These are phyloP conservation scores for Loripinus fragilis DNA, from an alignment of 2,888 invertebrate genomes.

Conservation along the genomic window DNA sequence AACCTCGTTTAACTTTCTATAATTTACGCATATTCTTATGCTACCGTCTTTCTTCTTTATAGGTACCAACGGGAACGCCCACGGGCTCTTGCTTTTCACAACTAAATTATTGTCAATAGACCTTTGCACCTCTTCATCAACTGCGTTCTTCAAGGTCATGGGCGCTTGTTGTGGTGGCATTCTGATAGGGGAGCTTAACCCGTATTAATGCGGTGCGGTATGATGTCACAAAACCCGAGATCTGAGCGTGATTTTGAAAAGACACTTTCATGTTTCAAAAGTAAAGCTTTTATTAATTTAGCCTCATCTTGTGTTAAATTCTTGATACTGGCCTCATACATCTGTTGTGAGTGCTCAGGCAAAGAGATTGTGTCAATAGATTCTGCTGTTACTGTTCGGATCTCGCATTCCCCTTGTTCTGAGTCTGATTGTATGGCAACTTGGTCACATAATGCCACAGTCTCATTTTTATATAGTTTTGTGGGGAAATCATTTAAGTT, in stretches of 20 bases:
- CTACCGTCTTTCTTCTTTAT: slow-evolving; percentile 6
- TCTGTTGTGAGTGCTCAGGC: background rate
- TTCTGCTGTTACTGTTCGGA: background rate
- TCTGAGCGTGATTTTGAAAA: background rate
- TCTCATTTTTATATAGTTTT: background rate
- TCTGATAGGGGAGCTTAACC: background rate
- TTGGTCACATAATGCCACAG: background rate
- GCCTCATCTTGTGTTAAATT: background rate
- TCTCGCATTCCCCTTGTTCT: background rate
- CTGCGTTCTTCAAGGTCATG: background rate
- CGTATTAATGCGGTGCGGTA: slow-evolving; percentile 4
- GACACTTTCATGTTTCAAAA: background rate
- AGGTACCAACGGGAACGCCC: background rate
- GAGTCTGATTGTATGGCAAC: background rate
- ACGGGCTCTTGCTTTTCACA: background rate
- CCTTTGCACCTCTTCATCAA: background rate
- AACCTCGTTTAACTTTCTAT: slow-evolving; percentile 8
- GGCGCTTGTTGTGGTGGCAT: background rate
- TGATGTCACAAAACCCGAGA: background rate
- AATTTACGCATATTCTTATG: background rate
- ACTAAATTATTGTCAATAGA: background rate
- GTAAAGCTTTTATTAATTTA: background rate
- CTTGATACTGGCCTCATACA: background rate
- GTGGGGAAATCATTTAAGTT: background rate
- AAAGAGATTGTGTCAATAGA: background rate